Percentiles rank a stretch among this genome's conserved stretches.
phyloP scores from a whole-genome alignment of 2,888 invertebrate species.

The Drosophila eohydei region DNA sequence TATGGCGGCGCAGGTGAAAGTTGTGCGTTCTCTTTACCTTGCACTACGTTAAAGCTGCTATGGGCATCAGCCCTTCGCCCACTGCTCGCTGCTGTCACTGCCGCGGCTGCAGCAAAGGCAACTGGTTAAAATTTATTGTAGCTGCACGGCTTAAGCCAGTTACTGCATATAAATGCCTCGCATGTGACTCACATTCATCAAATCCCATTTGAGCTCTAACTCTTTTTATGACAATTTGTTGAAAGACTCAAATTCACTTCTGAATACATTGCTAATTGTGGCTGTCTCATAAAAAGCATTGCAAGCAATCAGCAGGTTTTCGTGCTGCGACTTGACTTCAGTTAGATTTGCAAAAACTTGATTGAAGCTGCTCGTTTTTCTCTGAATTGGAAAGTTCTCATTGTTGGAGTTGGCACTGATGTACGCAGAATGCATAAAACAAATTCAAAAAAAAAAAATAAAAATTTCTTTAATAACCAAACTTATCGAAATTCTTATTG shows the following conservation, averaged over 20 bases:
- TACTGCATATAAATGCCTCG: conserved; percentile 8
- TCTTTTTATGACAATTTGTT: background rate
- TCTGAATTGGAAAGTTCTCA: background rate
- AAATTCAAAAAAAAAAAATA: background rate
- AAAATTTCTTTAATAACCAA: background rate
- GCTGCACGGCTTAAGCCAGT: conserved; percentile 34
- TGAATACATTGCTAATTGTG: conserved; percentile 57
- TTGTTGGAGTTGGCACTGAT: background rate
- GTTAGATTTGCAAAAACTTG: background rate
- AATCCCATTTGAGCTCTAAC: conserved; percentile 33
- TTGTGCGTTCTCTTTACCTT: conserved; percentile 35
- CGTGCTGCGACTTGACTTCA: background rate
- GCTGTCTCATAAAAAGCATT: conserved; percentile 43
- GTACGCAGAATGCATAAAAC: background rate
- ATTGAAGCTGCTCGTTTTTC: conserved; percentile 20
- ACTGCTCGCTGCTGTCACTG: background rate
- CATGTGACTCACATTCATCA: conserved; percentile 9
- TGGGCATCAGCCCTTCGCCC: background rate
- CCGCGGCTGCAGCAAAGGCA: conserved; percentile 21
- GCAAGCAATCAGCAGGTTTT: conserved; percentile 50
- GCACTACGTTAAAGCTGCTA: background rate
- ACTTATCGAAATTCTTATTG: background rate
- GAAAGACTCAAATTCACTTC: background rate
- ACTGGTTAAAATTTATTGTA: conserved; percentile 55
- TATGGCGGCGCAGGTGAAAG: conserved; percentile 72